Percentiles rank a stretch among this genome's conserved stretches.
Evolutionary conservation across 2,113 vertebrate genomes (phyloP).

Genomic region (Copsychus sechellarum): DNA sequence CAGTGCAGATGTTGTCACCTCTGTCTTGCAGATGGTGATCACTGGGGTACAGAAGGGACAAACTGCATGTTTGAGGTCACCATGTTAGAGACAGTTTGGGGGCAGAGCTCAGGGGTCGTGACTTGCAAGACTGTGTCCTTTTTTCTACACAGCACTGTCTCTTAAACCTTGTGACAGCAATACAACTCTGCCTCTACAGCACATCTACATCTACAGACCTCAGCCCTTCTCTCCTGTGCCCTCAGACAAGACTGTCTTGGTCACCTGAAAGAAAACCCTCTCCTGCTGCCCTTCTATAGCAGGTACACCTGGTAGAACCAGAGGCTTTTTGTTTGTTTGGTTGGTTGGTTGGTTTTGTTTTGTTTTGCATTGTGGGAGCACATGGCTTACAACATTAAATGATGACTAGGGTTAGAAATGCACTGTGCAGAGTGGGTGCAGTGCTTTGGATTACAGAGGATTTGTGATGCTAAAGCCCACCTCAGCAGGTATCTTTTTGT

Average conservation of each 20-base stretch:
- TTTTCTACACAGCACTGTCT: background rate
- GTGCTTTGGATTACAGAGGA: background rate
- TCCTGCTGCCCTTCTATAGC: background rate
- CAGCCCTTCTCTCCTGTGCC: background rate
- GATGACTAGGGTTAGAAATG: background rate
- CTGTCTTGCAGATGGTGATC: background rate
- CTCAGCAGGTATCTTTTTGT: background rate
- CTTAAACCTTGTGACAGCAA: background rate
- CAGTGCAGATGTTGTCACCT: background rate
- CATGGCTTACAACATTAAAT: background rate
- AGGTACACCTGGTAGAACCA: background rate
- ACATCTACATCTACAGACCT: background rate
- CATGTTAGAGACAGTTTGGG: background rate
- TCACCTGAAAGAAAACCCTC: background rate
- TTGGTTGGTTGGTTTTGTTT: background rate
- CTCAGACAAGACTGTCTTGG: background rate
- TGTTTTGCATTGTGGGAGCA: background rate
- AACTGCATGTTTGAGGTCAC: background rate
- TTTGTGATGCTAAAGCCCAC: background rate
- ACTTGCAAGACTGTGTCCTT: background rate
- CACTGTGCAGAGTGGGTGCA: background rate
- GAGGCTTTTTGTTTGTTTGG: background rate
- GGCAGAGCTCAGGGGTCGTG: background rate
- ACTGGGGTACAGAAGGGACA: background rate
- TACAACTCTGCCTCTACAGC: background rate